Percentiles rank a stretch among this genome's conserved stretches.
phyloP scores from a whole-genome alignment of 2,113 vertebrate genomes.

The Vireo altiloquus region DNA sequence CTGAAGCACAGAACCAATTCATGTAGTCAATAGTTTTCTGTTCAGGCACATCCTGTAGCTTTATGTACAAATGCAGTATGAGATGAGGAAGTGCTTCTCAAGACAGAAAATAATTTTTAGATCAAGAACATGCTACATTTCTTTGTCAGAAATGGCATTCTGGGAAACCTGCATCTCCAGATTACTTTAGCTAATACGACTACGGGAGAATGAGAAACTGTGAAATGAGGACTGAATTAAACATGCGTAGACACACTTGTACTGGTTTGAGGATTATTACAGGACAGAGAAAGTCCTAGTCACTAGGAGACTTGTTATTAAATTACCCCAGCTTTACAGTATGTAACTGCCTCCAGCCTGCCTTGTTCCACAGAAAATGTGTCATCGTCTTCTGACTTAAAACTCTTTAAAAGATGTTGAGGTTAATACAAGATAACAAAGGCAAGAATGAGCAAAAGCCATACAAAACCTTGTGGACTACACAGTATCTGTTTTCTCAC shows the following conservation, averaged over 20 bases:
- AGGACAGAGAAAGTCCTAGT: not conserved
- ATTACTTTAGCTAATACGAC: not conserved
- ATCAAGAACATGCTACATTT: not conserved
- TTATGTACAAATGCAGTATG: not conserved
- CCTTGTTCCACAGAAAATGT: not conserved
- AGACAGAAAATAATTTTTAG: not conserved
- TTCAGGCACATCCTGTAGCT: not conserved
- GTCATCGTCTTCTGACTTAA: rapidly evolving
- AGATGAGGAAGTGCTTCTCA: not conserved
- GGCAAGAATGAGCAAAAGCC: not conserved
- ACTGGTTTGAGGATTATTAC: not conserved
- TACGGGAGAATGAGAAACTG: rapidly evolving
- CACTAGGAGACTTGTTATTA: not conserved
- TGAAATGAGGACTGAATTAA: not conserved
- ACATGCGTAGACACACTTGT: not conserved
- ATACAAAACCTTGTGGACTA: not conserved
- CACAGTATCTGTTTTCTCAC: not conserved
- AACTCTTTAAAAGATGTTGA: not conserved
- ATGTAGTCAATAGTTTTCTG: not conserved
- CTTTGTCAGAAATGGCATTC: not conserved
- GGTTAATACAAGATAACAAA: not conserved
- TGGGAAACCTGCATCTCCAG: not conserved
- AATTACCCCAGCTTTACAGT: not conserved
- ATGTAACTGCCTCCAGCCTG: not conserved
- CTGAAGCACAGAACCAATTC: not conserved